These are phyloP conservation scores for Malurus cyaneus DNA, from an alignment of 2,113 vertebrate genomes.

Conservation along the genomic window DNA sequence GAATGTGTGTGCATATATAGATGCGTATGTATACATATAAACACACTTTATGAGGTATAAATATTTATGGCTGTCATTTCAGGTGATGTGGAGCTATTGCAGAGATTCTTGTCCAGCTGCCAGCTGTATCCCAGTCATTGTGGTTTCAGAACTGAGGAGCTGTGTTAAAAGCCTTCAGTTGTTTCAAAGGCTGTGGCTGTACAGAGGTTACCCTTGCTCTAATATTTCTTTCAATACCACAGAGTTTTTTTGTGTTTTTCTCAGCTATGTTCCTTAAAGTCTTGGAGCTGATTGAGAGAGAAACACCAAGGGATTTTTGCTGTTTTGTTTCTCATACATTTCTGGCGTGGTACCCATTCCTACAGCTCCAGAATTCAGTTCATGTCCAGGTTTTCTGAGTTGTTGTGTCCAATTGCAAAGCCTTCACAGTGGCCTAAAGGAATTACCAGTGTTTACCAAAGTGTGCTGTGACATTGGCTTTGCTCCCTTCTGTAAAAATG, in stretches of 20 bases:
- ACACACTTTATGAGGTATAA: not conserved
- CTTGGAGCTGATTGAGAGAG: not conserved
- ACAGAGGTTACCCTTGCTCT: not conserved
- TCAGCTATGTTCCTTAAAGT: not conserved
- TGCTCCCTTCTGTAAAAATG: not conserved
- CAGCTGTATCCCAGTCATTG: not conserved
- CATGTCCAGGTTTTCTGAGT: not conserved
- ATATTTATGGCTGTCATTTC: not conserved
- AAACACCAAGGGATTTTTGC: not conserved
- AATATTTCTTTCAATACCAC: accelerated
- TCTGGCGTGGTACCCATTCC: not conserved
- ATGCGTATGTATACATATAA: not conserved
- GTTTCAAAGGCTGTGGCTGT: not conserved
- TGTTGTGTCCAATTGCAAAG: not conserved
- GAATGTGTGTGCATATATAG: not conserved
- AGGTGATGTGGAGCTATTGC: not conserved
- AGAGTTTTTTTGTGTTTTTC: not conserved
- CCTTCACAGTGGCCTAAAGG: not conserved
- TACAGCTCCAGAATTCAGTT: not conserved
- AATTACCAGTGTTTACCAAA: not conserved
- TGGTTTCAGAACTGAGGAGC: not conserved
- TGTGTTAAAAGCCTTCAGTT: not conserved
- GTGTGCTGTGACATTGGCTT: not conserved
- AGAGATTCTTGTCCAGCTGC: not conserved
- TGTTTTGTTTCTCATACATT: not conserved